phyloP scores from a whole-genome alignment of 2,113 vertebrate species.

The Salvelinus sp. region DNA sequence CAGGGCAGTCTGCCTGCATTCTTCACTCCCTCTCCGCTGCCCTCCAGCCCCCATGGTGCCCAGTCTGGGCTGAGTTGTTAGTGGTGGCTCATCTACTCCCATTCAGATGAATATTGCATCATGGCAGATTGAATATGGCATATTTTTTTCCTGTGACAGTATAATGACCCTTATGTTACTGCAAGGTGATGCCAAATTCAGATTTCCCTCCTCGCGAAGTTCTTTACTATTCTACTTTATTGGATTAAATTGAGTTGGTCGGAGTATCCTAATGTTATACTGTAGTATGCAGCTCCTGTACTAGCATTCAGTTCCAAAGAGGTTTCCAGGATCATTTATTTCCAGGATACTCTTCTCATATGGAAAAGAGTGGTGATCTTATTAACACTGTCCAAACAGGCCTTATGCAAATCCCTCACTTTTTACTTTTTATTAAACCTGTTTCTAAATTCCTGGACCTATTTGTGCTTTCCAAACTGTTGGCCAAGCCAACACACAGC shows the following conservation, averaged over 20 bases:
- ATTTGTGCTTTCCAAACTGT: not conserved
- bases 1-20: slow-evolving; percentile 68
- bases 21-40: slow-evolving; percentile 40
- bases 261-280: no score
- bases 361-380: not conserved
- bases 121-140: not conserved
- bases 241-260: no score
- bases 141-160: not conserved
- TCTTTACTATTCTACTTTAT: no score
- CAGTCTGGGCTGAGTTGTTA: not conserved
- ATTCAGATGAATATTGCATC: slow-evolving; percentile 13
- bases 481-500: not conserved
- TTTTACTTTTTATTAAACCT: not conserved
- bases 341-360: no score
- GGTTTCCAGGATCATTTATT: no score
- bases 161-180: no score
- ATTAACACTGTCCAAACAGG: not conserved
- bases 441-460: not conserved
- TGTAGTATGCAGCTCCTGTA: no score
- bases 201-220: no score
- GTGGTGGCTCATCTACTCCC: not conserved
- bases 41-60: not conserved
- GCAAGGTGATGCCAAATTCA: no score
- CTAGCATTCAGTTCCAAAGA: no score
- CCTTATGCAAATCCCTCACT: not conserved